Base-by-base conservation (phyloP, 1,140 invertebrate species). In the Polyergus mexicanus region DNA sequence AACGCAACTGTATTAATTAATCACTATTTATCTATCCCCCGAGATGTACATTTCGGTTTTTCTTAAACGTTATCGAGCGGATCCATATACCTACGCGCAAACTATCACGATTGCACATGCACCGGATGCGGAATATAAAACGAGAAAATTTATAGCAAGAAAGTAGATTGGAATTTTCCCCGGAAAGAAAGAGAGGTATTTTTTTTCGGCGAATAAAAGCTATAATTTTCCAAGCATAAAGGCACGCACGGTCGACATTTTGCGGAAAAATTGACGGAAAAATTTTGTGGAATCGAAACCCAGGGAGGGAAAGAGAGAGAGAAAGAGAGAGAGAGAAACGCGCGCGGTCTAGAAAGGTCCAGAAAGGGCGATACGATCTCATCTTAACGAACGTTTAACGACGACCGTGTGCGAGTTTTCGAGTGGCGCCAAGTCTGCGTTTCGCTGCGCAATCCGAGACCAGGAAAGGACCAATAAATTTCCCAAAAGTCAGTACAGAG, bases 331-430 rank as follows among this genome's bases (percentile, higher is more conserved):
- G 5, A 56, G 54, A 22, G 25, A 38, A 16, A 63, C 47, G 41
- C 38, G 22, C 19, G 51, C 65, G 25, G 28, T 87, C 16, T 41
- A 41, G 60, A 75, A 87, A 86, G 65, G 60, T 72, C 44, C 71
- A 71, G 76, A 38, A 66, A 71, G 92, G 16, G 4, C 47, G 94
- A 95, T 94, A 94, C 84, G 69, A 94, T 94, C 94, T 94, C 44
- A 56, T 76, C 86, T 80, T 93, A 94, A 94, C 93, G 92, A 93
- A 93, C 92, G 92, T 93, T 95, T 94, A 94, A 94, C 94, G 94
- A 94, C 91, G 90, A 76, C 84, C 87, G 68, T 85, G 85, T 76
- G 47, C 47, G 16, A 89, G 89, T 88, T 89, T 84, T n/a, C 85
- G 84, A 92, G 88, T 94, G 94, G 93, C 93, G 94, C 93, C 93